A percentile compares a stretch with the other conserved stretches of the same genome.
Evolutionary conservation across 1,140 invertebrate genomes (phyloP).

Genomic region (Oscheius sp.): DNA sequence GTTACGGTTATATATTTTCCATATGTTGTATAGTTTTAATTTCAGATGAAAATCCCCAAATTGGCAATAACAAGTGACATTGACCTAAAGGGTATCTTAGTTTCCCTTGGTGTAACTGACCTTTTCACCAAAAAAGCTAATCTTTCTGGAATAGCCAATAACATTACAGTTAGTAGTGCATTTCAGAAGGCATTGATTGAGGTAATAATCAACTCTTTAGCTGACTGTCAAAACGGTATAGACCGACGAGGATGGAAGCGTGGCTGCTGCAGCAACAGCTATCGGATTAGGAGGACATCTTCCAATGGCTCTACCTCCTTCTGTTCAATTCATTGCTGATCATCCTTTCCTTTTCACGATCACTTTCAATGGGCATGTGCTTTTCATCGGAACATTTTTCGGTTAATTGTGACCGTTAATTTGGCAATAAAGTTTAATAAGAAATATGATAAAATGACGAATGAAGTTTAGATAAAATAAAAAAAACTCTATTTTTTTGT

Average conservation of each 20-base stretch:
- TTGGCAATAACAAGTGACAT: not conserved
- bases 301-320: not conserved
- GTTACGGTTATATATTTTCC: not conserved
- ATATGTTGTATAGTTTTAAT: not conserved
- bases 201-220: not conserved
- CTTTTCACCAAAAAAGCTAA: constrained; percentile 15
- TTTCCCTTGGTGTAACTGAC: not conserved
- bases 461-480: no score
- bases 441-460: no score
- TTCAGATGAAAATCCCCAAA: constrained; percentile 10
- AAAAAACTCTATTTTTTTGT: no score
- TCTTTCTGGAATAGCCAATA: constrained; percentile 16
- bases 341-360: constrained; percentile 18
- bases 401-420: no score
- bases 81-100: not conserved
- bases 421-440: no score
- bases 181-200: not conserved
- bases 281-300: not conserved
- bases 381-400: not conserved
- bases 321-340: constrained; percentile 4
- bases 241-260: not conserved
- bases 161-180: not conserved
- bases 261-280: not conserved
- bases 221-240: not conserved
- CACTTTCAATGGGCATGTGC: not conserved